phyloP scores from a whole-genome alignment of 2,888 invertebrate species.

The Agonopterix heracliana region DNA sequence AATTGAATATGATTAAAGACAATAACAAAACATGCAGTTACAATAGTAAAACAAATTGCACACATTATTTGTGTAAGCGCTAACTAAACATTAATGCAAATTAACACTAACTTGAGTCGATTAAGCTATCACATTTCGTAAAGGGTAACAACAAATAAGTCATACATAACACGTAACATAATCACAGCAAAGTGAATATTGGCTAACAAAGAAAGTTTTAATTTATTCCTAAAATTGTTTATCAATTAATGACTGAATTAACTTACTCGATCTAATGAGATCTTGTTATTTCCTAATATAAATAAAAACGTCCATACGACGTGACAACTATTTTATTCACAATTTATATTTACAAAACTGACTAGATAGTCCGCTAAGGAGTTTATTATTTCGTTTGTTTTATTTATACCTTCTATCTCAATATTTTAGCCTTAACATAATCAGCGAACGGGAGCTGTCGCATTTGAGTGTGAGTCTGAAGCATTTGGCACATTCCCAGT shows the following conservation, averaged over 20 bases:
- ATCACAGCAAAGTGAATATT: conserved; percentile 74
- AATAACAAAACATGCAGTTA: conserved; percentile 6
- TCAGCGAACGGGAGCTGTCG: conserved; percentile 53
- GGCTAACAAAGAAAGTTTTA: conserved; percentile 71
- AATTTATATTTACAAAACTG: conserved; percentile 71
- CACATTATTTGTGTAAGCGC: conserved; percentile 38
- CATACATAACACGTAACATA: conserved; percentile 68
- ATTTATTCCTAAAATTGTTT: conserved; percentile 67
- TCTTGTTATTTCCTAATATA: conserved; percentile 67
- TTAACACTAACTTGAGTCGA: conserved; percentile 57
- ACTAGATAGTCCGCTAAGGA: conserved; percentile 69
- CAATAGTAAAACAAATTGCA: conserved; percentile 43
- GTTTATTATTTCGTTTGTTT: conserved; percentile 35
- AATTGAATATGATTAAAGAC: conserved; percentile 20
- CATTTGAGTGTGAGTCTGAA: conserved; percentile 48
- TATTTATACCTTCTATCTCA: conserved; percentile 49
- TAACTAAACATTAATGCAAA: conserved; percentile 47
- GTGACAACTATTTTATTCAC: conserved; percentile 71
- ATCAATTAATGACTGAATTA: conserved; percentile 73
- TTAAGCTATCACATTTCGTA: conserved; percentile 68
- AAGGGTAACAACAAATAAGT: conserved; percentile 68
- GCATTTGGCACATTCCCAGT: conserved; percentile 73
- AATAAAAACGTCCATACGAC: conserved; percentile 66
- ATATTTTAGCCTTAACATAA: conserved; percentile 52
- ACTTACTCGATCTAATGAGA: conserved; percentile 74